Base-by-base conservation (phyloP, 2,113 vertebrate species). In the Australoheros scitulus region DNA sequence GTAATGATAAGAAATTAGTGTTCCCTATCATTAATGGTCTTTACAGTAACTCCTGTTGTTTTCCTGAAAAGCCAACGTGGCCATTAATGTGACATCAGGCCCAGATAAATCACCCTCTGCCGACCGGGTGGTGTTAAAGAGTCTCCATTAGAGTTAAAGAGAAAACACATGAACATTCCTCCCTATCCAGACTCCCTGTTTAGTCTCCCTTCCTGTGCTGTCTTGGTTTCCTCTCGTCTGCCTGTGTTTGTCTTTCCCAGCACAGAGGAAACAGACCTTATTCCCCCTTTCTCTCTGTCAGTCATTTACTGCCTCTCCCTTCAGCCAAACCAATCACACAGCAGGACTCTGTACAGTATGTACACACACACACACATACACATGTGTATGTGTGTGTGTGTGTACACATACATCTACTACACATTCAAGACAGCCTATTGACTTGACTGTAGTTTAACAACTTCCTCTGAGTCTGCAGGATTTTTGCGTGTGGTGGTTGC, bases 201-300 rank as follows among this genome's bases (percentile, higher is more conserved):
- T 76, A 18, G 15, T 38, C 68, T 61, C 24, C 60, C 58, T 79
- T 74, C 56, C 60, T 60, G 47, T 7, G 34, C 55, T 1, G 3
- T 50, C 50, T 80, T 85, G 65, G 78, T 87, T 74, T 84, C 83
- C 84, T 29, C 32, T 61, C 24, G 13, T 70, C 61, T 52, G 43
- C 32, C 70, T 29, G 57, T 93, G 88, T 93, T 93, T 93, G 90
- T 89, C 77, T 91, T 92, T 93, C 91, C 92, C 92, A 92, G 84
- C 79, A 32, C 78, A 82, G 84, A 87, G 88, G 86, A 92, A 91
- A 83, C 85, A 65, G 61, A 85, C 56, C 55, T 68, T 59, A 52
- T 65, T 79, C 60, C 79, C 80, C 65, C 32, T 70, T 24, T 79
- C 14, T 61, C 55, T 32, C 58, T 22, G 78, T 90, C 81, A 79